Evolutionary conservation across 2,888 invertebrate genomes (phyloP).

Genomic region (Caenorhabditis japonica): DNA sequence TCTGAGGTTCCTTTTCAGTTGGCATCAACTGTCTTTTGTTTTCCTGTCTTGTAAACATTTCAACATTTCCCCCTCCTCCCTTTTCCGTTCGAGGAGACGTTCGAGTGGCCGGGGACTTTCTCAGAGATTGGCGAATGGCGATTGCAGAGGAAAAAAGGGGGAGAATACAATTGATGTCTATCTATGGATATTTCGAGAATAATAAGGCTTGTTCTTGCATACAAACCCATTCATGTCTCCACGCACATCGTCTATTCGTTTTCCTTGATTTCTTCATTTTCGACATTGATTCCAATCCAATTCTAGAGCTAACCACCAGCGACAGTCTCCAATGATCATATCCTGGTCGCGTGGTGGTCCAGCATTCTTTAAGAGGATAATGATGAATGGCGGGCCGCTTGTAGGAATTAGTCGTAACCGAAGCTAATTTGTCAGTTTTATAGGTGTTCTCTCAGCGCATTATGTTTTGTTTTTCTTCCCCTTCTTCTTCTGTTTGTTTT

Average conservation of each 20-base stretch:
- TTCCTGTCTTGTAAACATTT: too few species aligned
- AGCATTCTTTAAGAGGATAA: conserved; percentile 7
- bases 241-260: conserved; percentile 25
- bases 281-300: too few species aligned
- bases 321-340: conserved; percentile 14
- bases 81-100: conserved; percentile 14
- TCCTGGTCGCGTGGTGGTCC: too few species aligned
- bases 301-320: conserved; percentile 13
- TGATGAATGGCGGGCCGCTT: conserved; percentile 6
- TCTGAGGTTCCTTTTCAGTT: too few species aligned
- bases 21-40: too few species aligned
- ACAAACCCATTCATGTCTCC: not conserved
- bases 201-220: conserved; percentile 42
- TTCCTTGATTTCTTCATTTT: too few species aligned
- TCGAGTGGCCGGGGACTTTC: conserved; percentile 35
- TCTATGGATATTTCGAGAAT: conserved; percentile 57
- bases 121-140: conserved; percentile 42
- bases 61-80: too few species aligned
- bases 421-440: conserved; percentile 46
- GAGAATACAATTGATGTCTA: conserved; percentile 43
- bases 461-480: conserved; percentile 7
- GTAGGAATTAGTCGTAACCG: conserved; percentile 35
- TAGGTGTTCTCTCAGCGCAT: conserved; percentile 44
- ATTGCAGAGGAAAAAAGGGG: conserved; percentile 7
- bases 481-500: conserved; percentile 5